Evolutionary conservation across 2,113 vertebrate genomes (phyloP), one percentile per base, ranked within the genome.

Genomic region (Cercocebus atys): DNA sequence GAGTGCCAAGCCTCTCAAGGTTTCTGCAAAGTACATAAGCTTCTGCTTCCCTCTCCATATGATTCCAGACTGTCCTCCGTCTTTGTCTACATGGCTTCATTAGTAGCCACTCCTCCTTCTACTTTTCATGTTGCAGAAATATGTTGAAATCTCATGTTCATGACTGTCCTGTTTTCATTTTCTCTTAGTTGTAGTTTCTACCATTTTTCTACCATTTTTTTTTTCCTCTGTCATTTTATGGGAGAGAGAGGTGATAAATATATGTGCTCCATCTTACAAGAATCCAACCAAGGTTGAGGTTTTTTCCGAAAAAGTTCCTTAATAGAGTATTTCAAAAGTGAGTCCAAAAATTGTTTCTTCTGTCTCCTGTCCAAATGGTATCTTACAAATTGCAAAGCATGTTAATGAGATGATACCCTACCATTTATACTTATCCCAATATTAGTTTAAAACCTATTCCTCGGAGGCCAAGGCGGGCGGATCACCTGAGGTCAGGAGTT

Each of bases 221-320:
- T 2, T 52, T 8, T 81, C 86, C 70, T 70, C 32, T 95, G 27
- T 90, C 70, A 76, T 93, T 82, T 89, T 78, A 93, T 96, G 40
- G 32, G 66, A 76, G 18, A 16, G 13, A 81, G 59, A 81, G 5
- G 22, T 88, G 23, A 47, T 93, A 88, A 88, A 88, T 76, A 16
- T 59, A 35, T 83, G 6, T 93, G 23, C 5, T 89, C 23, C n/a
- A 20, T 52, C 70, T 90, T 78, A n/a, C 18, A 70, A 50, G 47
- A 93, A 45, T 25, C 30, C 64, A 75, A 14, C 61, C 61, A 47
- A 59, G 93, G 40, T 89, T 96, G 32, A 59, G n/a, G 5, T 73
- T 12, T 13, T 23, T 13, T 23, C 38, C 3, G 0, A 73, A 73
- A 40, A 73, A 73, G 11, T 73, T 12, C 43, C 18, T 10, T 93